Conservation (phyloP, 2,888 invertebrate genomes). For the Eilema sororculum region DNA sequence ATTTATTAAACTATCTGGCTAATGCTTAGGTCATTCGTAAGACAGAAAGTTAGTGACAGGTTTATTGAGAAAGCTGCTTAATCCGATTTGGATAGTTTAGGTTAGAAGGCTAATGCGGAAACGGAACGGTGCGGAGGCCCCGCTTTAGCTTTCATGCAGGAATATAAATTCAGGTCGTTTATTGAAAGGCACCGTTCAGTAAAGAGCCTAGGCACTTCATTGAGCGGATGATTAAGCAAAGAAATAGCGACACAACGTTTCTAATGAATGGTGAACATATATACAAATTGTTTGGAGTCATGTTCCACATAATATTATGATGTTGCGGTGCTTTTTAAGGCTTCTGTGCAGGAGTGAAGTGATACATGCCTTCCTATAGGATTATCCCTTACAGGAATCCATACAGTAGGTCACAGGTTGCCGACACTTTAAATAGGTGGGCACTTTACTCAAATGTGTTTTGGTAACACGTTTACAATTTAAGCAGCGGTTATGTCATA, state of each 20-base stretch:
- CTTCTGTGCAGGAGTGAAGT: constrained; percentile 14
- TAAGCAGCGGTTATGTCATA: not conserved
- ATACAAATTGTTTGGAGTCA: not conserved
- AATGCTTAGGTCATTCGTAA: too few relatives aligned
- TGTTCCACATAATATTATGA: constrained; percentile 12
- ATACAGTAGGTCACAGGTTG: constrained; percentile 16
- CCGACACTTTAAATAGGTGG: not conserved
- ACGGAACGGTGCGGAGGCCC: too few relatives aligned
- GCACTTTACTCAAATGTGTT: not conserved
- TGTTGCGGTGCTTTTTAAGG: constrained; percentile 16
- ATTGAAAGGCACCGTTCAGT: too few relatives aligned
- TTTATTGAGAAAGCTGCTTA: too few relatives aligned
- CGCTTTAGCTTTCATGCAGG: too few relatives aligned
- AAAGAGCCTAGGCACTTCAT: too few relatives aligned
- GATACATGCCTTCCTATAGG: constrained; percentile 14
- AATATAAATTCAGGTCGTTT: too few relatives aligned
- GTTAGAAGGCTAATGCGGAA: too few relatives aligned
- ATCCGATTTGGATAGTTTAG: too few relatives aligned
- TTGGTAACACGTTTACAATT: not conserved
- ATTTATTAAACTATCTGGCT: too few relatives aligned
- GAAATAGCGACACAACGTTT: not conserved
- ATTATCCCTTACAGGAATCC: constrained; percentile 23
- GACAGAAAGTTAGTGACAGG: too few relatives aligned
- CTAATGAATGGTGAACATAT: constrained; percentile 1
- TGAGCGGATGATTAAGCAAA: too few relatives aligned